Conservation (phyloP, 1,140 invertebrate genomes). For the Platyscapa corneri region DNA sequence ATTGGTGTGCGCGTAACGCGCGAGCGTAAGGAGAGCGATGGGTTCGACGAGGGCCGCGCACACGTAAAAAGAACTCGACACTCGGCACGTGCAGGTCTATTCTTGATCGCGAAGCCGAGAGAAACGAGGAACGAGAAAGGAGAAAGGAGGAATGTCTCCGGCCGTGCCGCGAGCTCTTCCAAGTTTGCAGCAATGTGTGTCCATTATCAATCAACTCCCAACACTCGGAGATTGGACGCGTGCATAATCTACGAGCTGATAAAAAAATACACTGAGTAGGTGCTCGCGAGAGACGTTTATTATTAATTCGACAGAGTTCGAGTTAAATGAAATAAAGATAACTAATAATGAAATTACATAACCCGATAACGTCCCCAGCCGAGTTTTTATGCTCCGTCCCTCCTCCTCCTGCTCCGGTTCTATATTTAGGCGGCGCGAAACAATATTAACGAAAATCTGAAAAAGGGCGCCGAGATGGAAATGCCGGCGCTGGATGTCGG, state of each 20-base stretch:
- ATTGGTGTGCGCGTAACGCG: no score
- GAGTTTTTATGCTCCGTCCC: background rate
- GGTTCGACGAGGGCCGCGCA: no score
- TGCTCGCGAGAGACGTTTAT: background rate
- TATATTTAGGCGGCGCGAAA: background rate
- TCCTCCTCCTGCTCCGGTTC: background rate
- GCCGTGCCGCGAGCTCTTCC: background rate
- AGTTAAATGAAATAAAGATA: background rate
- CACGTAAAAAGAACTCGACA: no score
- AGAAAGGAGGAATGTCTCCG: no score
- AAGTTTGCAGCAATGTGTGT: background rate
- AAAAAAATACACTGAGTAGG: background rate
- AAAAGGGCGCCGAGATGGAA: background rate
- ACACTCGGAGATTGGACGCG: background rate
- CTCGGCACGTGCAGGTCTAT: no score
- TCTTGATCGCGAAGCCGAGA: no score
- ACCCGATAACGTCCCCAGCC: background rate
- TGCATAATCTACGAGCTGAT: background rate
- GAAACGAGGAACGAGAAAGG: no score
- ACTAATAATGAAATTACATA: slow-evolving; percentile 9
- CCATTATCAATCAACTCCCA: background rate
- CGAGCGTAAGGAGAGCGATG: no score
- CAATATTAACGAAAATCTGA: background rate
- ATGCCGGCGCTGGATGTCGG: background rate
- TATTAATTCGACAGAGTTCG: slow-evolving; percentile 8